These are phyloP conservation scores for Melanostigma gelatinosum DNA, from an alignment of 2,113 vertebrate species.

Conservation along the genomic window DNA sequence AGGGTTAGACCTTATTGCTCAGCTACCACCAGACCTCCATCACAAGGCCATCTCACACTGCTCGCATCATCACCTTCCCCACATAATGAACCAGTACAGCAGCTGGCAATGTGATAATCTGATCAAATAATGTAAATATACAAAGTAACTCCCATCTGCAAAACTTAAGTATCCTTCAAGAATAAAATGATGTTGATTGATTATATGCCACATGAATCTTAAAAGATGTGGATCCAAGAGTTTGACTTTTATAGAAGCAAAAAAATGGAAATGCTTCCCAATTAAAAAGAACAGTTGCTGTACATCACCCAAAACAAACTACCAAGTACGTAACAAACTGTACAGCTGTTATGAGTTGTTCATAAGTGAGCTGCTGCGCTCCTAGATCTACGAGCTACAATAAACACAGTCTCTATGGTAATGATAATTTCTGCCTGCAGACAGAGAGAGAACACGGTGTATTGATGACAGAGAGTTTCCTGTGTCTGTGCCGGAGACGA, in stretches of 20 bases:
- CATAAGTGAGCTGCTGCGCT: conserved; percentile 8
- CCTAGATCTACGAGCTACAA: not conserved
- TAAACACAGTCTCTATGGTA: conserved; percentile 56
- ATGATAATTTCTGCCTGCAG: conserved; percentile 37
- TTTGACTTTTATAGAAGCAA: not conserved
- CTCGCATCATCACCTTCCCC: not conserved
- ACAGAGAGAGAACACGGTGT: conserved; percentile 41
- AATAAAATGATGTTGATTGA: not conserved
- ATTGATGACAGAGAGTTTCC: conserved; percentile 60
- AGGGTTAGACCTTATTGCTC: conserved; percentile 13
- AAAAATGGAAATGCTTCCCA: not conserved
- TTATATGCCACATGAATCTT: not conserved
- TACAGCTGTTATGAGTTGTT: conserved; percentile 3
- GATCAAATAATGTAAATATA: not conserved
- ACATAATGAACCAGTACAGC: not conserved
- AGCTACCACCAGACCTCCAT: not conserved
- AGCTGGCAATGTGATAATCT: not conserved
- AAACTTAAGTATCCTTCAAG: not conserved
- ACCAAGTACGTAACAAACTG: not conserved
- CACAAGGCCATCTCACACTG: not conserved
- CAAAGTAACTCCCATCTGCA: not conserved
- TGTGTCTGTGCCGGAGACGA: conserved; percentile 60
- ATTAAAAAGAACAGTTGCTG: not conserved
- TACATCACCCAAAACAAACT: not conserved
- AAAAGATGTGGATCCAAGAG: not conserved